Evolutionary conservation across 2,113 vertebrate species (phyloP).

Genomic region (Chlorodrepanis virens): DNA sequence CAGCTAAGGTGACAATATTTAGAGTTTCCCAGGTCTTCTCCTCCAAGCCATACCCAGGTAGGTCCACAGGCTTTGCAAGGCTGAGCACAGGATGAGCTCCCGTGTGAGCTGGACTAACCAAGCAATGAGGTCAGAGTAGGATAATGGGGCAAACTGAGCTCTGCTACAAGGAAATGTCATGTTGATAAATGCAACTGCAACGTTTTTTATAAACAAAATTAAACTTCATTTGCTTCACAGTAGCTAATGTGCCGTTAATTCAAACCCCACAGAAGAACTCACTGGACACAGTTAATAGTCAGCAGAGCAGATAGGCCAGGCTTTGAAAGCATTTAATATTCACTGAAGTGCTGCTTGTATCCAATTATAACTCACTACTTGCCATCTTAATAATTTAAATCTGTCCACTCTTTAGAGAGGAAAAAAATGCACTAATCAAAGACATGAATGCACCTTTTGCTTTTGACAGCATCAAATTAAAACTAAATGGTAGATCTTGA

Average conservation of each 20-base stretch:
- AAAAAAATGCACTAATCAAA: slow-evolving; percentile 77
- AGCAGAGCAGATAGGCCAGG: slow-evolving; percentile 66
- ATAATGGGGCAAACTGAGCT: slow-evolving; percentile 53
- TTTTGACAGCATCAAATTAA: slow-evolving; percentile 88
- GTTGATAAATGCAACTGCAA: slow-evolving; percentile 65
- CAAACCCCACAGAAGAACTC: slow-evolving; percentile 59
- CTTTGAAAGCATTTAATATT: slow-evolving; percentile 92
- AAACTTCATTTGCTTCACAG: slow-evolving; percentile 68
- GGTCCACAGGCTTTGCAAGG: neutral
- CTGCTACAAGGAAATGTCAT: slow-evolving; percentile 38
- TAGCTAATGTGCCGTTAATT: slow-evolving; percentile 70
- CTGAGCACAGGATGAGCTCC: neutral
- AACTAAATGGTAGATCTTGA: slow-evolving; percentile 89
- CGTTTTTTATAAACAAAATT: slow-evolving; percentile 73
- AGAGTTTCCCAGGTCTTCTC: neutral
- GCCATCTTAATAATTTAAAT: slow-evolving; percentile 98
- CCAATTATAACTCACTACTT: slow-evolving; percentile 97
- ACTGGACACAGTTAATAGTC: slow-evolving; percentile 91
- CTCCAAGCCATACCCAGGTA: neutral
- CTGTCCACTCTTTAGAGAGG: slow-evolving; percentile 75
- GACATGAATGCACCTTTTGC: slow-evolving; percentile 81
- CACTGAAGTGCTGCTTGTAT: slow-evolving; percentile 92
- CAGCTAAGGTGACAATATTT: neutral
- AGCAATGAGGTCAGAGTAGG: slow-evolving; percentile 43
- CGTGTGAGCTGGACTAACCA: neutral